Evolutionary conservation across 2,113 vertebrate genomes (phyloP).

Genomic region (Periophthalmodon schlosseri): DNA sequence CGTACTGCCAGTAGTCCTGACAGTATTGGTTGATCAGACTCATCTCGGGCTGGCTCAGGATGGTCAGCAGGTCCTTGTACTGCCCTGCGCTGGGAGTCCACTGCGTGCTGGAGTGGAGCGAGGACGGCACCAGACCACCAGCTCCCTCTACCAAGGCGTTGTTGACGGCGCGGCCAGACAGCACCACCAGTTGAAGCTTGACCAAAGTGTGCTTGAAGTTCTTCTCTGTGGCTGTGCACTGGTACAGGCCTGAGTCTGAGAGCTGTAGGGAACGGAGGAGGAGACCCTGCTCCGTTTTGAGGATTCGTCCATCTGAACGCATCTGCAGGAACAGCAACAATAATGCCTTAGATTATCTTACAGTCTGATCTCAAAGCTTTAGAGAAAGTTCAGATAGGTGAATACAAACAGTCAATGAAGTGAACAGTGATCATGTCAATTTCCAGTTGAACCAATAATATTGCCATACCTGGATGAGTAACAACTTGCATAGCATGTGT

Average conservation of each 20-base stretch:
- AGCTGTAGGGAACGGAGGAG: constrained; percentile 88
- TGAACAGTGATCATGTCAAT: too few relatives aligned
- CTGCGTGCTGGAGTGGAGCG: constrained; percentile 69
- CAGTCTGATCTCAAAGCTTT: background rate
- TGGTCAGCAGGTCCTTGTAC: constrained; percentile 95
- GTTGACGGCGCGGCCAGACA: constrained; percentile 86
- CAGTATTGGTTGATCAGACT: constrained; percentile 98
- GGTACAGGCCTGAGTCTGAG: constrained; percentile 88
- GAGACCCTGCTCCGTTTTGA: constrained; percentile 92
- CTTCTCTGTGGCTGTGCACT: constrained; percentile 95
- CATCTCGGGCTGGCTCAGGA: constrained; percentile 95
- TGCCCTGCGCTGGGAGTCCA: constrained; percentile 78
- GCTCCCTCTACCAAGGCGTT: constrained; percentile 83
- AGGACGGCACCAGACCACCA: constrained; percentile 56
- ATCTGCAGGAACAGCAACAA: constrained; percentile 74
- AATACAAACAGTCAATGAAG: background rate
- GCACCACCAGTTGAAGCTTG: constrained; percentile 89
- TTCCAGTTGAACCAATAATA: too few relatives aligned
- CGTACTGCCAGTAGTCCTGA: constrained; percentile 94
- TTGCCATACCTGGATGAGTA: too few relatives aligned
- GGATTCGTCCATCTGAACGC: constrained; percentile 86
- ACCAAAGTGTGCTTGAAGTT: constrained; percentile 95
- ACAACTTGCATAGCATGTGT: too few relatives aligned
- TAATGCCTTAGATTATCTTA: background rate
- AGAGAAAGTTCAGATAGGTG: background rate